Base-by-base conservation (phyloP, 2,113 vertebrate species). In the Henicopernis longicauda region DNA sequence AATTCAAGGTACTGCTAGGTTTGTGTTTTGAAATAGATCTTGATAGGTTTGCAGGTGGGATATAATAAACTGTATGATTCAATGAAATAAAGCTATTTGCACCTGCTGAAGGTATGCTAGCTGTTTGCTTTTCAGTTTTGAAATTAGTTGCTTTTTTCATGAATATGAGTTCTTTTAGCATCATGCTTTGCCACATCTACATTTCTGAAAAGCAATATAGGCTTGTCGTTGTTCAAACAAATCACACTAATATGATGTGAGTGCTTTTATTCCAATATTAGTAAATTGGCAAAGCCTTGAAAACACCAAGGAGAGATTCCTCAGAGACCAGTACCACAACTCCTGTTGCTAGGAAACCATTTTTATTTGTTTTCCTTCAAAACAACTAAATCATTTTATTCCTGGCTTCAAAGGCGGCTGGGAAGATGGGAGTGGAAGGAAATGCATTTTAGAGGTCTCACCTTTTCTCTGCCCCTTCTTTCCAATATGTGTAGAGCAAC, bases 311-410 rank as follows among this genome's bases (percentile, higher is more conserved):
- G 12, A 89, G 34, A 62, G 26, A 38, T 80, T 78, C 59, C 21
- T 85, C 15, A 29, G 73, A 54, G 54, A 90, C 32, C 16, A 40
- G 14, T 36, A 58, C 34, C 7, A 13, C 38, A 90, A 50, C 11
- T 86, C 9, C 42, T 65, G 94, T 97, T 97, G 95, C 95, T 93
- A 95, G 76, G 95, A 92, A 91, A 88, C 84, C 12, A 72, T 36
- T 73, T 91, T 93, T 86, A 47, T 95, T 92, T 85, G 40, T 79
- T 84, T 90, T 71, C 25, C 55, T 90, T 95, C 57, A 92, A 89
- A 96, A 86, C 1, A 0, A 62, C 42, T 89, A 36, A 66, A 83
- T 55, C 18, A 61, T 52, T 82, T 96, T 58, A 63, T 47, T 31
- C 7, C 47, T 89, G 42, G 22, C 59, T 93, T 91, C 73, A 86